These are phyloP conservation scores for Nycticebus coucang DNA, from an alignment of 2,113 vertebrate species.

Conservation along the genomic window DNA sequence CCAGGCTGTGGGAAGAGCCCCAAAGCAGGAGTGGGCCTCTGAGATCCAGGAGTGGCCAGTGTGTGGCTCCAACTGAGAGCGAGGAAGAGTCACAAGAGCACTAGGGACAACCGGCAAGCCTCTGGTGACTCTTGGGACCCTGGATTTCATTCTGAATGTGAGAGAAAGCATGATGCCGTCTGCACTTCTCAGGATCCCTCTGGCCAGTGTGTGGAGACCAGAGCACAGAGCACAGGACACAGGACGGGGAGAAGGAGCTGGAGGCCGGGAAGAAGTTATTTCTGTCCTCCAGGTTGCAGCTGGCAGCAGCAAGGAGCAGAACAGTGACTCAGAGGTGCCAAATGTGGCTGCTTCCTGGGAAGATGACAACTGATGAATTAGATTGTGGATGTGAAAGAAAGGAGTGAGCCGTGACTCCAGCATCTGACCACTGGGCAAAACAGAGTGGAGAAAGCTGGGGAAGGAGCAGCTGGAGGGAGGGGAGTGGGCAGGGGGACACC, in stretches of 20 bases:
- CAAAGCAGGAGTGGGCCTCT: neutral
- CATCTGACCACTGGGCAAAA: neutral
- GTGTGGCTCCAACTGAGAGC: neutral
- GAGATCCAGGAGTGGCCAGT: no score
- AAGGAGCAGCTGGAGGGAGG: neutral
- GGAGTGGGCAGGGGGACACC: no score
- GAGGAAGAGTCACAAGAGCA: neutral
- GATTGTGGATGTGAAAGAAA: neutral
- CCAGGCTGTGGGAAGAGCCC: neutral
- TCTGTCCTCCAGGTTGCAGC: neutral
- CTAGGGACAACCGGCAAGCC: no score
- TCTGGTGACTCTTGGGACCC: accelerated
- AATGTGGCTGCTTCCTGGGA: neutral
- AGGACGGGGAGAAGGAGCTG: neutral
- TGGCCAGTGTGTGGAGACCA: neutral
- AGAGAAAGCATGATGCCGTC: accelerated
- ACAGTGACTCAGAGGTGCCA: neutral
- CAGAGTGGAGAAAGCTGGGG: neutral
- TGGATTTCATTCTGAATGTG: neutral
- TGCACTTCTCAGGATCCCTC: neutral
- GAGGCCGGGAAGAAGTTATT: neutral
- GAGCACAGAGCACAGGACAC: neutral
- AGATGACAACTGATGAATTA: neutral
- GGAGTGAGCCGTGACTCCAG: neutral
- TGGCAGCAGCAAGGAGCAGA: neutral